Conservation (phyloP, 2,888 invertebrate genomes). For the Eupithecia inturbata region DNA sequence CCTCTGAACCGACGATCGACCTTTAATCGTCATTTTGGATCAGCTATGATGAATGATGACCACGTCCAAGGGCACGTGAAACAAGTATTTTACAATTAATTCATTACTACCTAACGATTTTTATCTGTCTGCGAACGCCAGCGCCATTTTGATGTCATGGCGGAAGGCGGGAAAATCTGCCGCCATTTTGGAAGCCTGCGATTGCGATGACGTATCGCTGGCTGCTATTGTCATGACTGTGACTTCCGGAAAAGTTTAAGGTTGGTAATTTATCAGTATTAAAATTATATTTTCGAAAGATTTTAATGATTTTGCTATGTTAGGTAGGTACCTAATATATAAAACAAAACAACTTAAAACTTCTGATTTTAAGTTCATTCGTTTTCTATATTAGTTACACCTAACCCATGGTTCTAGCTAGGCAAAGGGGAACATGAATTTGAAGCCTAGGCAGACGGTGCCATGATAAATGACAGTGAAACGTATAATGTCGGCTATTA, state of each 20-base stretch:
- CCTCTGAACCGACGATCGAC: conserved; percentile 77
- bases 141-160: conserved; percentile 52
- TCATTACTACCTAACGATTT: conserved; percentile 56
- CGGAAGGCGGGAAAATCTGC: conserved; percentile 42
- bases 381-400: too few relatives aligned
- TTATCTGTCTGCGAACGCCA: conserved; percentile 37
- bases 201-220: conserved; percentile 42
- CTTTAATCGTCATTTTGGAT: conserved; percentile 68
- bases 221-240: conserved; percentile 58
- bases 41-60: conserved; percentile 72
- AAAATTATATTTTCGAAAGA: not conserved
- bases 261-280: conserved; percentile 50
- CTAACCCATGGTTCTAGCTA: not conserved
- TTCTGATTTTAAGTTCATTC: too few relatives aligned
- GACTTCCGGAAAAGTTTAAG: conserved; percentile 79
- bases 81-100: conserved; percentile 70
- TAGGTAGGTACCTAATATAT: too few relatives aligned
- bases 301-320: not conserved
- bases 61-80: conserved; percentile 74
- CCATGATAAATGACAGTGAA: conserved; percentile 13
- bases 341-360: not conserved
- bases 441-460: not conserved
- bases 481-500: conserved; percentile 22
- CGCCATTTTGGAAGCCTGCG: conserved; percentile 58
- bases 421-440: not conserved